Evolutionary conservation across 2,797 vertebrate genomes (phyloP).

Genomic region (Coregonus sp.): DNA sequence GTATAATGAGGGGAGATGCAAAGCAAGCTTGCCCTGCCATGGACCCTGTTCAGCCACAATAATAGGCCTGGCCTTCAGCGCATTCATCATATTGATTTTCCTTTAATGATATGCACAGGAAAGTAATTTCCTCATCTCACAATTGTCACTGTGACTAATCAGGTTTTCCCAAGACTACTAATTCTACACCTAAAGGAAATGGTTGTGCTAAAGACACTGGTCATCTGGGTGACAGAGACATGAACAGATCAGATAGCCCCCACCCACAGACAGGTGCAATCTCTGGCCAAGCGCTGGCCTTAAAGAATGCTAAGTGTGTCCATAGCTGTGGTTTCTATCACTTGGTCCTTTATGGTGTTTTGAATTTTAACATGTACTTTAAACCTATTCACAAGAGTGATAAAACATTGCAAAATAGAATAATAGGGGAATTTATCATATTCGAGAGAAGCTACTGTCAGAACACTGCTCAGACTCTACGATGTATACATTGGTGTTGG

Average conservation of each 20-base stretch:
- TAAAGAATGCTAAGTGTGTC: conserved; percentile 64
- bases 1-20: conserved; percentile 60
- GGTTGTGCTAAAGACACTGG: conserved; percentile 75
- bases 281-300: conserved; percentile 50
- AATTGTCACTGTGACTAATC: conserved; percentile 86
- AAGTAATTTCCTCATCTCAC: conserved; percentile 85
- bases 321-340: background rate
- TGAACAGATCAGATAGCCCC: conserved; percentile 49
- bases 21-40: conserved; percentile 49
- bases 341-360: conserved; percentile 43
- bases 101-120: conserved; percentile 87
- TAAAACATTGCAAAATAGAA: background rate
- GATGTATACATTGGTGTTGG: background rate
- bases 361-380: conserved; percentile 13
- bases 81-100: conserved; percentile 86
- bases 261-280: conserved; percentile 63
- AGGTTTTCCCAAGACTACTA: conserved; percentile 72
- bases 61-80: conserved; percentile 72
- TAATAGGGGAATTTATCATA: background rate
- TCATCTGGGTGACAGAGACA: conserved; percentile 68
- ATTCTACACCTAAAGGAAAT: conserved; percentile 79
- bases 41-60: conserved; percentile 73
- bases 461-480: no score
- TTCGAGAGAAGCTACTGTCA: background rate
- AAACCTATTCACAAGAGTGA: conserved; percentile 5